Conservation (phyloP, 64 coral and sea anemone species). For the Platygyra sinensis region DNA sequence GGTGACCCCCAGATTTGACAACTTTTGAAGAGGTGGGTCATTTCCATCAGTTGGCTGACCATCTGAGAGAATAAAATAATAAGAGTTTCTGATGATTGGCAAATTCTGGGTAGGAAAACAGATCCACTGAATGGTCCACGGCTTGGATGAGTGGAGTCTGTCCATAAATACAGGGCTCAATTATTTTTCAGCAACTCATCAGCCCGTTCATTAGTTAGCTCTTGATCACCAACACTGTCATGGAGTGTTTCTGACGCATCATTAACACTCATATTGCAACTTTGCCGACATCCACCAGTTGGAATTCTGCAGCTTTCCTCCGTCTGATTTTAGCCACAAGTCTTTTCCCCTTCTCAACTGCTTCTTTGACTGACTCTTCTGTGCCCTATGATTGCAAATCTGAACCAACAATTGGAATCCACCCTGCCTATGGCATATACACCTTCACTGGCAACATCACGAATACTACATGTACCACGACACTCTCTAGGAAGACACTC, state of each 20-base stretch:
- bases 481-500: too few relatives aligned
- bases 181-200: not conserved
- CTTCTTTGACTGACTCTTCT: not conserved
- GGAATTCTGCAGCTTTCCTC: not conserved
- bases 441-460: not conserved
- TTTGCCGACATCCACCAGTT: not conserved
- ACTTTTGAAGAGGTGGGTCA: not conserved
- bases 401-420: not conserved
- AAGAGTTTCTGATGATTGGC: too few relatives aligned
- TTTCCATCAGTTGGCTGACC: too few relatives aligned
- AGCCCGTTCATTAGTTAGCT: not conserved
- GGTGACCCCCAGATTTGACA: not conserved
- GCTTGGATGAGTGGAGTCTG: too few relatives aligned
- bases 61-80: too few relatives aligned
- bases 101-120: too few relatives aligned
- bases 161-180: not conserved
- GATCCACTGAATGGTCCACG: too few relatives aligned
- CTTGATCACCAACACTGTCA: not conserved
- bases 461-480: too few relatives aligned
- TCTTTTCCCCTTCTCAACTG: not conserved
- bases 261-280: constrained; percentile 5
- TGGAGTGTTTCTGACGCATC: constrained; percentile 14
- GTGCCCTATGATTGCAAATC: not conserved
- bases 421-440: not conserved
- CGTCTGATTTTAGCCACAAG: not conserved